These are phyloP conservation scores for Labrus mixtus DNA, from an alignment of 2,113 vertebrate species.

Conservation along the genomic window DNA sequence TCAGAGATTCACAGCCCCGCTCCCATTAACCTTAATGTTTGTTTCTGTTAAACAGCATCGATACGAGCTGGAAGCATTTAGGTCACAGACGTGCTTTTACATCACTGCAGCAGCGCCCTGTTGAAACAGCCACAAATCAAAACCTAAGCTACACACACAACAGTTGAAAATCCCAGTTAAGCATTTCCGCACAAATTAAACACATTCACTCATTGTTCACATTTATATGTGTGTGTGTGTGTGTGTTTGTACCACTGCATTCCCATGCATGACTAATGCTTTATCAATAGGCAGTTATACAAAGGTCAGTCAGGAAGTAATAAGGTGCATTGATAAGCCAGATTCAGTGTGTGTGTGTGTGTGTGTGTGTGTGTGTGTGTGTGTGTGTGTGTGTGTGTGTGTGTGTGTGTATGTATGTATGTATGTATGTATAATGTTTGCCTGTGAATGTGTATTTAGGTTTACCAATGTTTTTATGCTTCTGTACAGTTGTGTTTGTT, in stretches of 20 bases:
- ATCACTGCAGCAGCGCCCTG: constrained; percentile 16
- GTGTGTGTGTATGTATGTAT: not conserved
- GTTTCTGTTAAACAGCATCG: constrained; percentile 20
- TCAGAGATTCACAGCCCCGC: not conserved
- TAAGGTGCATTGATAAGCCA: not conserved
- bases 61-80: constrained; percentile 15
- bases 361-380: not conserved
- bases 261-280: not conserved
- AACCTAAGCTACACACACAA: not conserved
- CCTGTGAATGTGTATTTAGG: not conserved
- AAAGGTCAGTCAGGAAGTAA: not conserved
- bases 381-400: not conserved
- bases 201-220: not conserved
- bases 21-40: constrained; percentile 51
- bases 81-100: constrained; percentile 31
- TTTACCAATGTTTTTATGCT: not conserved
- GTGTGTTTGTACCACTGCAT: not conserved
- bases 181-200: not conserved
- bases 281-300: not conserved
- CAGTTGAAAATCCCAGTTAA: too few species aligned
- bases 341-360: not conserved
- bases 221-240: not conserved
- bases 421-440: not conserved
- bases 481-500: not conserved
- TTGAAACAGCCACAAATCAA: constrained; percentile 5